Conservation (phyloP, 92 coral and sea anemone species). For the Scolanthus callimorphus region DNA sequence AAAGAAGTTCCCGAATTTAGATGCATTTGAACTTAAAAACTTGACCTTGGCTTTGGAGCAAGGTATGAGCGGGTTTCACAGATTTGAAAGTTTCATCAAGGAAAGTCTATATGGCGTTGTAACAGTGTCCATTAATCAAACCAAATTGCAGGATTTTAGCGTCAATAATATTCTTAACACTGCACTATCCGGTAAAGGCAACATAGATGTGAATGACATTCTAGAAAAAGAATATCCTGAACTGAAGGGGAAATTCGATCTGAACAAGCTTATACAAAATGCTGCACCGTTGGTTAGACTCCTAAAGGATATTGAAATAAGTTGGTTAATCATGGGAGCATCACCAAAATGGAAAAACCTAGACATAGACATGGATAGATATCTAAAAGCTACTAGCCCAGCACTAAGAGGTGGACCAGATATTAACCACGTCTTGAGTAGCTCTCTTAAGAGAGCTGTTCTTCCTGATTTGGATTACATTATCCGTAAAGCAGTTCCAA, state of each 20-base stretch:
- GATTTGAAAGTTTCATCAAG: slow-evolving; percentile 11
- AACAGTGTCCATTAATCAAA: slow-evolving; percentile 1
- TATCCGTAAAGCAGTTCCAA: neutral
- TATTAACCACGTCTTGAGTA: slow-evolving; percentile 3
- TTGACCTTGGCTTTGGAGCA: neutral
- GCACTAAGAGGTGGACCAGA: slow-evolving; percentile 13
- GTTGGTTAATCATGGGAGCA: slow-evolving; percentile 3
- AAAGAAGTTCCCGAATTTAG: neutral
- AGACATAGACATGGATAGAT: slow-evolving; percentile 8
- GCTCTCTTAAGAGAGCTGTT: neutral
- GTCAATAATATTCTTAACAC: slow-evolving; percentile 3
- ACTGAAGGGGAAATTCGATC: neutral
- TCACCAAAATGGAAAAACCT: neutral
- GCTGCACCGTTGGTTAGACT: slow-evolving; percentile 10
- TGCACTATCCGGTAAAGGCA: neutral
- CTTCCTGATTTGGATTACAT: slow-evolving; percentile 1
- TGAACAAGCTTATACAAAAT: slow-evolving; percentile 3
- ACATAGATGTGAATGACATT: slow-evolving; percentile 5
- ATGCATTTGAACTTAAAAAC: neutral
- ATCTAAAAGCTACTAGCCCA: slow-evolving; percentile 8
- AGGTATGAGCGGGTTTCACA: slow-evolving; percentile 5
- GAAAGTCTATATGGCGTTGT: slow-evolving; percentile 2
- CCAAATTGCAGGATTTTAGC: slow-evolving; percentile 2
- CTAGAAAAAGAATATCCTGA: slow-evolving; percentile 4
- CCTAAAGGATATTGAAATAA: slow-evolving; percentile 2